Base-by-base conservation (phyloP, 2,113 vertebrate genomes). In the Prionailurus bengalensis region DNA sequence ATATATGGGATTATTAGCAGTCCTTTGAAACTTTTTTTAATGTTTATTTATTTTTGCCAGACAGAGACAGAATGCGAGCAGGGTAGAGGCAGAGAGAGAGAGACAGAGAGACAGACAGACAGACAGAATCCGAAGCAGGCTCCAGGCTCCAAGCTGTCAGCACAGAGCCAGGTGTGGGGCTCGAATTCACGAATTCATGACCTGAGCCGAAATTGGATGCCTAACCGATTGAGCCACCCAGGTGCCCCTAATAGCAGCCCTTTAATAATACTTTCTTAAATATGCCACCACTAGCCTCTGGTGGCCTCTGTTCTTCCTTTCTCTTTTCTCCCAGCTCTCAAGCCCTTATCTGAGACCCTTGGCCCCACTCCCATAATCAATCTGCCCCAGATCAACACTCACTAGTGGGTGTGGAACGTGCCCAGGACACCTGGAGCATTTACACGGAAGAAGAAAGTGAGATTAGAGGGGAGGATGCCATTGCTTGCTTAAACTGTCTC, bases 281-380 rank as follows among this genome's bases (percentile, higher is more conserved):
- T n/a, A 63, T 55, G 68, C 58, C 42, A 81, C 51, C 51, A 63
- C 19, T 14, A 63, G 65, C 29, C 39, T 78, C 36, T 2, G 1
- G 17, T 58, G 80, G 33, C 27, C 76, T 82, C 70, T 73, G 25
- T 55, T 95, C 39, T 95, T 55, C 21, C 63, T 80, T 80, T 55
- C 16, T 36, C 63, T 94, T 65, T 91, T 42, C 70, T 83, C 53
- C 70, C 48, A 61, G 55, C 61, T 83, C 63, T 95, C 68, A 97
- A 78, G 23, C 33, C 42, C 83, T 96, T 83, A 15, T 71, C 21
- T 84, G 45, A 73, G 53, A 96, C 68, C 74, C 9, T n/a, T 3
- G 17, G 9, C 27, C 71, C 17, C 21, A 89, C 9, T 5, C 10
- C 55, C 63, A 0, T 83, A 89, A 89, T 31, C 53, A 48, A 15